These are phyloP conservation scores for Ametastegia equiseti DNA, from an alignment of 2,888 invertebrate genomes.

Conservation along the genomic window DNA sequence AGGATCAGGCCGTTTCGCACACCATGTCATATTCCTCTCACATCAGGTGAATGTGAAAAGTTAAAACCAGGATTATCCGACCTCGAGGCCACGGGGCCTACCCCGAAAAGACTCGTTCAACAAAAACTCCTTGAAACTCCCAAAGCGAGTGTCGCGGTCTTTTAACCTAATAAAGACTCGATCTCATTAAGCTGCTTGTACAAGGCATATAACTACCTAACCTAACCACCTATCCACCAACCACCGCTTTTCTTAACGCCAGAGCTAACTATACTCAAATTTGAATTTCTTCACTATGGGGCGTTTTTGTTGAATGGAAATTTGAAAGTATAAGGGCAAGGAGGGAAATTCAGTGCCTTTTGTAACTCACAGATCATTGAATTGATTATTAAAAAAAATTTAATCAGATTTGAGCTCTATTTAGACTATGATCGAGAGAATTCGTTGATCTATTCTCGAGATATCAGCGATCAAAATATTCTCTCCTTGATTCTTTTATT, in stretches of 20 bases:
- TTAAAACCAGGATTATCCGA: slow-evolving; percentile 53
- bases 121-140: background rate
- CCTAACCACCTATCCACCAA: background rate
- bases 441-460: no score
- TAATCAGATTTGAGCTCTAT: no score
- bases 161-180: slow-evolving; percentile 26
- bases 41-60: slow-evolving; percentile 51
- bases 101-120: slow-evolving; percentile 36
- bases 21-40: background rate
- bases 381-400: no score
- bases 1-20: background rate
- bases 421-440: no score
- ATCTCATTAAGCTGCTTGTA: background rate
- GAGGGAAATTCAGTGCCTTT: no score
- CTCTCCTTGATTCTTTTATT: no score
- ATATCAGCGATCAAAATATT: no score
- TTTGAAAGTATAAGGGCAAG: background rate
- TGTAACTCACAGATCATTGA: no score
- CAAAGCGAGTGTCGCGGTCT: background rate
- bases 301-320: background rate
- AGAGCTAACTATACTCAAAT: background rate
- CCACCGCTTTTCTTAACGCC: background rate
- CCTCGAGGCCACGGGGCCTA: no score
- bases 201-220: background rate
- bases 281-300: background rate